Evolutionary conservation across 2,797 vertebrate species (phyloP).

Genomic region (Lophius americanus): DNA sequence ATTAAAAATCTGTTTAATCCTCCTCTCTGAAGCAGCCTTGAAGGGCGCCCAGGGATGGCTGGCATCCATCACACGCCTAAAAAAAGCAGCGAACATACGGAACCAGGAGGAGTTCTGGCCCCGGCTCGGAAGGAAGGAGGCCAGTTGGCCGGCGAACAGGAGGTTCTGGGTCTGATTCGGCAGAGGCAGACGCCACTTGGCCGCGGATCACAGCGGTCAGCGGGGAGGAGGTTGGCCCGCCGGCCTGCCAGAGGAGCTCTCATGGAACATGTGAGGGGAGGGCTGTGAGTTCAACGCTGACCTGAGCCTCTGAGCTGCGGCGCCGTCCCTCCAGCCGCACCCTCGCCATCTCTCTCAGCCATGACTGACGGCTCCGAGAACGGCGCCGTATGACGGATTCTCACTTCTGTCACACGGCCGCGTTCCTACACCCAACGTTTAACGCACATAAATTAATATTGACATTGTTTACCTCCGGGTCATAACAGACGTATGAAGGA

Average conservation of each 20-base stretch:
- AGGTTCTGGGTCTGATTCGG: constrained; percentile 81
- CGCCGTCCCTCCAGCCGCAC: constrained; percentile 36
- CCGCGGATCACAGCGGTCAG: constrained; percentile 85
- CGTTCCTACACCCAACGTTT: no score
- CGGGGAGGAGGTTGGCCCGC: constrained; percentile 78
- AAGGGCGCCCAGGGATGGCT: constrained; percentile 75
- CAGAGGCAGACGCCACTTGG: constrained; percentile 83
- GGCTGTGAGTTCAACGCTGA: constrained; percentile 73
- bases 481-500: no score
- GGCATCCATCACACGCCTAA: constrained; percentile 78
- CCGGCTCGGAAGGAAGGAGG: constrained; percentile 68
- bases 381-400: not conserved
- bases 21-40: constrained; percentile 77
- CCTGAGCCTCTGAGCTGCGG: constrained; percentile 72
- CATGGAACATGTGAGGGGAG: constrained; percentile 60
- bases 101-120: constrained; percentile 84
- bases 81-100: constrained; percentile 85
- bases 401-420: no score
- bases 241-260: constrained; percentile 69
- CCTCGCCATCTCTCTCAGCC: constrained; percentile 47
- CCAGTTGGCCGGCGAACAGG: constrained; percentile 84
- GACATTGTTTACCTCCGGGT: no score
- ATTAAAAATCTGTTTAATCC: constrained; percentile 80
- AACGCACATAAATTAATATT: no score
- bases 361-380: constrained; percentile 56